Evolutionary conservation across 2,113 vertebrate genomes (phyloP), one percentile per base, ranked within the genome.

Genomic region (Coracopsis vasa): DNA sequence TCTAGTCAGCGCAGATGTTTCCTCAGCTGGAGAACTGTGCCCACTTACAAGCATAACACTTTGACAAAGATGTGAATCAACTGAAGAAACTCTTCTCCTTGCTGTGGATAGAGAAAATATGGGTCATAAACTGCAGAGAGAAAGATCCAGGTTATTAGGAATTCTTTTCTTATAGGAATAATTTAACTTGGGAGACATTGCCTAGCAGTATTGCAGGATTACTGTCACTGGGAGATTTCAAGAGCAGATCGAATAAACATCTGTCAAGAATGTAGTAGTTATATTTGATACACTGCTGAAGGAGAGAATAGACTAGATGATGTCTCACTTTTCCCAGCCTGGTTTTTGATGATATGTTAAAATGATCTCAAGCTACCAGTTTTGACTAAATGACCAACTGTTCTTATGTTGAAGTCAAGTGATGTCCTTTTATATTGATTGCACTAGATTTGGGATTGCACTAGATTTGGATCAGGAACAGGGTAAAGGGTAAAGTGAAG

Each of bases 241-340:
- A 70, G 56, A 93, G 84, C 84, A 91, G 95, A 93, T 92, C 90
- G 90, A 42, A 39, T 67, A 96, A 96, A 97, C 62, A 96, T 96
- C 93, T 97, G 81, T 79, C 88, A 93, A 92, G 79, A 94, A 89
- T 35, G 64, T 91, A 65, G 80, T 37, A 85, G 61, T 75, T 90
- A 72, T 64, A 95, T 90, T 87, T 92, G 78, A 90, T 90, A 89
- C 61, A 81, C 47, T 90, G 81, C 42, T 82, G 66, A 93, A 95
- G 85, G 78, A 90, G 78, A 87, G 92, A 95, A 69, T 78, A 89
- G 54, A 89, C 84, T 94, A 62, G 51, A 85, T 90, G 73, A 47
- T 66, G 95, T 95, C 90, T 97, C 90, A 87, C 90, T 96, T 94
- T 85, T 93, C 84, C 90, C 84, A 91, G 60, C 70, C 65, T 71